A percentile compares a stretch with the other conserved stretches of the same genome.
Conservation (phyloP, 2,888 invertebrate species). For the Furcula furcula region DNA sequence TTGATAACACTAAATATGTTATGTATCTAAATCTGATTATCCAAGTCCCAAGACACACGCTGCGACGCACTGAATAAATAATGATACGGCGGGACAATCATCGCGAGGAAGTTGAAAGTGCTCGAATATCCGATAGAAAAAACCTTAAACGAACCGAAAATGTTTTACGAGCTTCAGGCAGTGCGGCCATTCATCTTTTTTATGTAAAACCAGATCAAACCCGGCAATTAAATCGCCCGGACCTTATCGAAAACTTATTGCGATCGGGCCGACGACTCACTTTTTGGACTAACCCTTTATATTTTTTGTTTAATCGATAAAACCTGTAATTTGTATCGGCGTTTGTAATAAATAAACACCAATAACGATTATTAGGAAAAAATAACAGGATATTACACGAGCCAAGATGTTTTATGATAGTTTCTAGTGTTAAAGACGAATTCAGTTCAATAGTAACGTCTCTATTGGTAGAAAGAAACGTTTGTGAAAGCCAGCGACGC, state of each 20-base stretch:
- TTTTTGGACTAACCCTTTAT: conserved; percentile 80
- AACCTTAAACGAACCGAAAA: conserved; percentile 64
- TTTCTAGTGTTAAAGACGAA: conserved; percentile 56
- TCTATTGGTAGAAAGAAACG: conserved; percentile 73
- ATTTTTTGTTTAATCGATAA: conserved; percentile 75
- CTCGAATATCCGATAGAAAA: conserved; percentile 62
- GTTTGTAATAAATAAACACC: conserved; percentile 81
- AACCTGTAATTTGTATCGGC: conserved; percentile 78
- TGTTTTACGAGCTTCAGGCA: conserved; percentile 71
- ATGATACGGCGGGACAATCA: conserved; percentile 38
- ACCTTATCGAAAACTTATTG: conserved; percentile 81
- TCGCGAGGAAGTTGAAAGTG: conserved; percentile 72
- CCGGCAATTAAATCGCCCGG: conserved; percentile 81
- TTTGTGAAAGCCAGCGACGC: conserved; percentile 71
- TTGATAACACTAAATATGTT: conserved; percentile 50
- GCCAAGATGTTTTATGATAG: conserved; percentile 63
- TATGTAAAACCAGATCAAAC: conserved; percentile 80
- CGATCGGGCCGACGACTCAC: conserved; percentile 79
- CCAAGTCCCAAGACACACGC: conserved; percentile 50
- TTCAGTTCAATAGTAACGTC: conserved; percentile 72
- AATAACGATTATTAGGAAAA: conserved; percentile 81
- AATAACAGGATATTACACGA: conserved; percentile 79
- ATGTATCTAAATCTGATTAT: conserved; percentile 67
- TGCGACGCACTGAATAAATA: conserved; percentile 61
- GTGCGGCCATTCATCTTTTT: conserved; percentile 77